Evolutionary conservation across 2,888 invertebrate genomes (phyloP), one percentile per base, ranked within the genome.

Genomic region (Cheiracanthium punctorium): DNA sequence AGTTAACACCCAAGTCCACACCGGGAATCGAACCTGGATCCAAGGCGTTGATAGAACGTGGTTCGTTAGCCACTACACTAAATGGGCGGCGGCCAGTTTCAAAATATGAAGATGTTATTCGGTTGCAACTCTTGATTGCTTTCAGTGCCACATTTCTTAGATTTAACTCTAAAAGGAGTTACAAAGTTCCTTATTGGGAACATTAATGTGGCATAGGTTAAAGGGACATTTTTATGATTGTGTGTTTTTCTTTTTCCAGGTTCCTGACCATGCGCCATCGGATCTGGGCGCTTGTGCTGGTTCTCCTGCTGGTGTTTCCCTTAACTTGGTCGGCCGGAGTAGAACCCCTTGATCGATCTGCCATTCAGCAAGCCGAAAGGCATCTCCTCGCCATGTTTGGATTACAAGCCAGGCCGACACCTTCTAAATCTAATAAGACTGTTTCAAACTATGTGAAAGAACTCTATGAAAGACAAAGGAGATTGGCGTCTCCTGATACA

Each of bases 391-490:
- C 94, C 90, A 91, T 94, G 92, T 93, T 94, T 90, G 94, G 94
- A 64, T 92, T 94, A 89, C 92, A 92, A 88, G 92, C 91, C 88
- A 92, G 94, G 92, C 95, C 93, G 88, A 92, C 91, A 91, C 58
- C 58, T 24, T 4, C 24, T 48, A 89, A 89, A 30, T 88, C 89
- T 48, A 90, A 94, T 90, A 92, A 93, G 82, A 92, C 93, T 76
- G 93, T 97, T 91, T 97, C 97, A 88, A 94, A 95, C 90, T 95
- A 95, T 90, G 94, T 97, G 94, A 94, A 95, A 91, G 93, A 95
- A 91, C 93, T 97, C 88, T 97, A 97, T 93, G 92, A 93, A 37
- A 81, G 87, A 77, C 79, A 84, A 48, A 71, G 43, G 10, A 74
- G 41, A 20, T 52, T 71, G 28, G 37, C 33, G 0, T 29, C 32